Evolutionary conservation across 2,797 vertebrate genomes (phyloP).

Genomic region (Fratercula arctica): DNA sequence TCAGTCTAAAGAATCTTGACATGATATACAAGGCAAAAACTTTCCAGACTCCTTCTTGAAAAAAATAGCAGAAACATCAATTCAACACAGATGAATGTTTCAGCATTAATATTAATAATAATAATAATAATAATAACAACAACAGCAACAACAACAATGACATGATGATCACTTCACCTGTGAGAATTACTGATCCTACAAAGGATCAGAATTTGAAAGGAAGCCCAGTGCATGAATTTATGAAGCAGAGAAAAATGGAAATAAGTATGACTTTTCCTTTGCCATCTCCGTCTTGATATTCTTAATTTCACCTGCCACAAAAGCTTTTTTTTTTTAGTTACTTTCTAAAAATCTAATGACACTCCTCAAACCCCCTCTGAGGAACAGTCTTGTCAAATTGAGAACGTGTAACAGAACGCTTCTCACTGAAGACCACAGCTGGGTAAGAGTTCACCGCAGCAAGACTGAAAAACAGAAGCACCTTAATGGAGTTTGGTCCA

Average conservation of each 20-base stretch:
- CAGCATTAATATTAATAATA: not conserved
- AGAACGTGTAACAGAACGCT: not conserved
- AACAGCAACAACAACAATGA: not conserved
- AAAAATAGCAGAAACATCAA: not conserved
- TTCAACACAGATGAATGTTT: not conserved
- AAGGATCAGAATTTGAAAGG: not conserved
- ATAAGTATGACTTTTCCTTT: not conserved
- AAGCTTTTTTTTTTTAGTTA: not conserved
- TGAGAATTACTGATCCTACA: not conserved
- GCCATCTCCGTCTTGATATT: not conserved
- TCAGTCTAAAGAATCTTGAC: not conserved
- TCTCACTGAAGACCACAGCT: not conserved
- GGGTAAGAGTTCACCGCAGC: not conserved
- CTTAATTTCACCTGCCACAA: not conserved
- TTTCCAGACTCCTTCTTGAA: not conserved
- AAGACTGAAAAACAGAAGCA: not conserved
- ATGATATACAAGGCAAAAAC: not conserved
- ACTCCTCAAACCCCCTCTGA: not conserved
- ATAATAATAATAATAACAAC: not conserved
- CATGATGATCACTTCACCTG: not conserved
- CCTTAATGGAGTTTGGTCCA: not conserved
- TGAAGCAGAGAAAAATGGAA: not conserved
- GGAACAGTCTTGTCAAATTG: not conserved
- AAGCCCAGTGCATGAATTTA: not conserved
- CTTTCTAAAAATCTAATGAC: not conserved